These are phyloP conservation scores for Cryptops parisi DNA, from an alignment of 2,888 invertebrate species.

Conservation along the genomic window DNA sequence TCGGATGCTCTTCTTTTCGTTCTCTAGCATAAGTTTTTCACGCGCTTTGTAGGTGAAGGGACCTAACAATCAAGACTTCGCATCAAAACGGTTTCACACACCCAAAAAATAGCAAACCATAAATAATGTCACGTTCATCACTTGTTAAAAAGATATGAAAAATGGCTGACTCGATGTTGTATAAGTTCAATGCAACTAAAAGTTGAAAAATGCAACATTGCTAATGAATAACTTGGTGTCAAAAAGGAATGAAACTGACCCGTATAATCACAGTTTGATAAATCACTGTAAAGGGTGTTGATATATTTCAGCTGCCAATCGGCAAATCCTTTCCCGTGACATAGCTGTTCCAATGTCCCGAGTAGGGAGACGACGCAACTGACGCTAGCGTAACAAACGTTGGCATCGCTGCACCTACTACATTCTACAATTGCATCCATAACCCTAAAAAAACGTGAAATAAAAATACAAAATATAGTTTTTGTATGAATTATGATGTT, in stretches of 20 bases:
- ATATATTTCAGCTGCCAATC: constrained; percentile 47
- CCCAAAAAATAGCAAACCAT: too few relatives aligned
- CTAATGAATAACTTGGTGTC: not conserved
- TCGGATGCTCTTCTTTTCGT: not conserved
- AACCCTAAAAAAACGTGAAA: constrained; percentile 49
- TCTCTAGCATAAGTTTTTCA: constrained; percentile 33
- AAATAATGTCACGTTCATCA: too few relatives aligned
- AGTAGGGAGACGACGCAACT: constrained; percentile 45
- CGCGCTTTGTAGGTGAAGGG: constrained; percentile 72
- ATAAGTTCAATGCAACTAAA: too few relatives aligned
- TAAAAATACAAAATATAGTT: constrained; percentile 12
- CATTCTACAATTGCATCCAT: constrained; percentile 90
- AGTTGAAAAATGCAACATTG: too few relatives aligned
- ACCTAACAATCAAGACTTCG: constrained; percentile 21
- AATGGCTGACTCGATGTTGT: too few relatives aligned
- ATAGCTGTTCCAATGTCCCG: constrained; percentile 65
- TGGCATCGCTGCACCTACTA: constrained; percentile 59
- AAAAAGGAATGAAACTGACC: constrained; percentile 35
- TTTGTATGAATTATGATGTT: too few relatives aligned
- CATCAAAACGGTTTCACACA: too few relatives aligned
- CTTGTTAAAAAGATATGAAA: too few relatives aligned
- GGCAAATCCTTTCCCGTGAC: constrained; percentile 54
- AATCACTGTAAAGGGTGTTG: constrained; percentile 47
- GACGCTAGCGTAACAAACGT: constrained; percentile 30
- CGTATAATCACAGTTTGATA: constrained; percentile 59